Evolutionary conservation across 2,113 vertebrate genomes (phyloP).

Genomic region (Cichladusa arquata): DNA sequence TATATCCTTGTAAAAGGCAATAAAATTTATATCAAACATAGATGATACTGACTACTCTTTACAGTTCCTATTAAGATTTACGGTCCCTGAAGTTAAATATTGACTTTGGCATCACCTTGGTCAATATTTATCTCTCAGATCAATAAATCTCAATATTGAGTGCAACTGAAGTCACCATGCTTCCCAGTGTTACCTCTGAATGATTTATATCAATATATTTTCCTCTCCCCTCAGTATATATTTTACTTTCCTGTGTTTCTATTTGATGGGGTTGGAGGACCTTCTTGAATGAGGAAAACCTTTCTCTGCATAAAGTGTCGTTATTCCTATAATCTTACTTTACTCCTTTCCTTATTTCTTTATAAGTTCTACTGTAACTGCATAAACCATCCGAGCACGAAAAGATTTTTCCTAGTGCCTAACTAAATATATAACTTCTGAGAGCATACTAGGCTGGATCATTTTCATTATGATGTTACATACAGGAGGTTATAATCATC

Average conservation of each 20-base stretch:
- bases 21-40: constrained; percentile 38
- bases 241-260: not conserved
- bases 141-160: constrained; percentile 50
- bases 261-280: not conserved
- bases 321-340: not conserved
- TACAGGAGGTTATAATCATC: constrained; percentile 28
- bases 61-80: constrained; percentile 58
- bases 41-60: constrained; percentile 44
- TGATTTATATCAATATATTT: constrained; percentile 14
- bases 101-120: constrained; percentile 45
- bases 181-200: constrained; percentile 16
- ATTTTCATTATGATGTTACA: constrained; percentile 33
- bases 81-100: constrained; percentile 61
- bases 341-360: not conserved
- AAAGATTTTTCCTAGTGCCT: not conserved
- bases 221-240: not conserved
- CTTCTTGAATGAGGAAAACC: not conserved
- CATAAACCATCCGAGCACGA: not conserved
- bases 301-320: not conserved
- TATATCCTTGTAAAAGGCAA: constrained; percentile 35
- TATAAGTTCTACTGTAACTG: not conserved
- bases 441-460: not conserved
- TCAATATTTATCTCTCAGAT: constrained; percentile 59
- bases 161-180: constrained; percentile 8
- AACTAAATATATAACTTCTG: constrained; percentile 10